A percentile compares a stretch with the other conserved stretches of the same genome.
phyloP scores from a whole-genome alignment of 2,888 invertebrate genomes.

The Caenorhabditis sinica region DNA sequence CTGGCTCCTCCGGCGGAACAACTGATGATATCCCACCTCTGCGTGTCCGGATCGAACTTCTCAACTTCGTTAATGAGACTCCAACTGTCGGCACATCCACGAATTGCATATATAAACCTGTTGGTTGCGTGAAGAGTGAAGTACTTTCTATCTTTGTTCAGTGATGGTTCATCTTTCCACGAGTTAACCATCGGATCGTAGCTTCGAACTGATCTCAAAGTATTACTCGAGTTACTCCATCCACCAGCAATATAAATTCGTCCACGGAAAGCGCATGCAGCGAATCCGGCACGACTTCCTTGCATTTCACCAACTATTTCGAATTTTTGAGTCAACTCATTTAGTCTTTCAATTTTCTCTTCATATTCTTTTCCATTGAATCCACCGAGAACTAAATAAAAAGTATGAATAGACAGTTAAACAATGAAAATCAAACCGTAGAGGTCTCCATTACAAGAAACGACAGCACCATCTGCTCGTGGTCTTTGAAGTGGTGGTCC shows the following conservation, averaged over 20 bases:
- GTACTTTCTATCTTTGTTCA: conserved; percentile 61
- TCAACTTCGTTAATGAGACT: conserved; percentile 60
- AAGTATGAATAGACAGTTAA: not conserved
- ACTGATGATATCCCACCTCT: conserved; percentile 48
- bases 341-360: conserved; percentile 56
- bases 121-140: conserved; percentile 59
- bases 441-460: conserved; percentile 61
- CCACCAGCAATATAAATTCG: conserved; percentile 66
- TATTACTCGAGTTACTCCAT: conserved; percentile 66
- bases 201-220: conserved; percentile 49
- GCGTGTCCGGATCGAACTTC: conserved; percentile 18
- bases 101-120: conserved; percentile 54
- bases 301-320: conserved; percentile 59
- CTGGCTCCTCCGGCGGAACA: conserved; percentile 12
- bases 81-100: conserved; percentile 68
- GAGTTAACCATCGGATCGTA: conserved; percentile 56
- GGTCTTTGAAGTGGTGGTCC: conserved; percentile 36
- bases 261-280: conserved; percentile 52
- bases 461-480: conserved; percentile 53
- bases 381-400: conserved; percentile 63
- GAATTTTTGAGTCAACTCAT: conserved; percentile 35
- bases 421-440: conserved; percentile 29
- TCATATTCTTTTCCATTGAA: conserved; percentile 69
- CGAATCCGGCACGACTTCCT: conserved; percentile 64
- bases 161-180: conserved; percentile 65